Conservation (phyloP, 2,888 invertebrate species). For the Drosophila kanekoi region DNA sequence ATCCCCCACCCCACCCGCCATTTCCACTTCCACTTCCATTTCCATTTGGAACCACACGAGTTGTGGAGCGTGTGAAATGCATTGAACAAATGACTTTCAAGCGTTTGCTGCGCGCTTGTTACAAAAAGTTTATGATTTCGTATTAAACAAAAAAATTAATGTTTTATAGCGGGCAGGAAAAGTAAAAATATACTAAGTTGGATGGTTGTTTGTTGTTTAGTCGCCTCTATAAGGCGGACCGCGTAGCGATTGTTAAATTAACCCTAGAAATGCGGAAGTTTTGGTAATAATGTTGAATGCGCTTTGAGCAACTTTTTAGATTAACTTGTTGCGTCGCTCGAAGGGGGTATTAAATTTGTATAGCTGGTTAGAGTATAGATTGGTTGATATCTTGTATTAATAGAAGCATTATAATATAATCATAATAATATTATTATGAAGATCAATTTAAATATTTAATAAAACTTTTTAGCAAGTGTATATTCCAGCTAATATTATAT, state of each 20-base stretch:
- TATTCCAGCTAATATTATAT: no score
- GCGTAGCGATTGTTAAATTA: slow-evolving; percentile 34
- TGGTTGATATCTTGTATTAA: no score
- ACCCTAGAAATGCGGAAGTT: slow-evolving; percentile 18
- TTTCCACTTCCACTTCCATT: slow-evolving; percentile 16
- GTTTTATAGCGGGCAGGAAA: slow-evolving; percentile 59
- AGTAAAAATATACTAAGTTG: slow-evolving; percentile 64
- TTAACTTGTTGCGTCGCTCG: no score
- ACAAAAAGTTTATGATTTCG: slow-evolving; percentile 80
- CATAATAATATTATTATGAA: no score
- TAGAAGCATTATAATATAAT: no score
- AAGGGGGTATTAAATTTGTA: neutral
- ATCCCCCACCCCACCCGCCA: slow-evolving; percentile 9
- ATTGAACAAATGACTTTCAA: slow-evolving; percentile 68
- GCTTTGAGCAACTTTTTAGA: neutral
- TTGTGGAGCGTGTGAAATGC: slow-evolving; percentile 63
- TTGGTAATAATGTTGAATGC: neutral
- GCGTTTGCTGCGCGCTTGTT: slow-evolving; percentile 75
- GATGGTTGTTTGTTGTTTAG: slow-evolving; percentile 21
- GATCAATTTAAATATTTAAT: no score
- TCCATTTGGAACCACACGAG: slow-evolving; percentile 33
- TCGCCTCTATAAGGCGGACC: slow-evolving; percentile 24
- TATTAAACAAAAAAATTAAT: slow-evolving; percentile 78
- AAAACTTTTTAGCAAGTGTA: no score
- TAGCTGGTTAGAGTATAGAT: neutral